These are phyloP conservation scores for Ceratina calcarata DNA, from an alignment of 1,140 invertebrate species.

Conservation along the genomic window DNA sequence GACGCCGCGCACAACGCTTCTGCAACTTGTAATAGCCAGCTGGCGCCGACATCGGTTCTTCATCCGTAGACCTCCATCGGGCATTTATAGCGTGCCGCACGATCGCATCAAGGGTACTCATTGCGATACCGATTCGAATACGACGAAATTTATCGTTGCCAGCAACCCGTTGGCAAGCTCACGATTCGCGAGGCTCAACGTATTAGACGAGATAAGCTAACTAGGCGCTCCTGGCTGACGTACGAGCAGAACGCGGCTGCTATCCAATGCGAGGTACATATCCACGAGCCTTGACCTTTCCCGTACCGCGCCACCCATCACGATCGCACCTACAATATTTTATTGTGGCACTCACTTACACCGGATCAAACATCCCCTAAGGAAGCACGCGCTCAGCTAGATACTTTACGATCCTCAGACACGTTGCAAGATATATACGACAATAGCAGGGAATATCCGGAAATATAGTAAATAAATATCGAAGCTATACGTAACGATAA, in stretches of 20 bases:
- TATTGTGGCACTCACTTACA: slow-evolving; percentile 10
- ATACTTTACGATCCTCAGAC: neutral
- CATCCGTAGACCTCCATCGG: slow-evolving; percentile 34
- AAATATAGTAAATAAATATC: neutral
- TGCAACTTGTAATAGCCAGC: slow-evolving; percentile 65
- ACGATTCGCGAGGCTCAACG: neutral
- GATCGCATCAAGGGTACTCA: slow-evolving; percentile 17
- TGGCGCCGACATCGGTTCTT: slow-evolving; percentile 68
- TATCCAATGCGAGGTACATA: neutral
- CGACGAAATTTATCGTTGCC: slow-evolving; percentile 52
- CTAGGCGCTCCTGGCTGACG: slow-evolving; percentile 46
- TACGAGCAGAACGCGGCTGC: slow-evolving; percentile 12
- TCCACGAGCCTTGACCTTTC: slow-evolving; percentile 27
- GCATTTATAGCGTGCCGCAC: slow-evolving; percentile 50
- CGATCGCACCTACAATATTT: slow-evolving; percentile 25
- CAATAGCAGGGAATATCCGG: neutral
- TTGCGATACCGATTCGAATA: slow-evolving; percentile 35
- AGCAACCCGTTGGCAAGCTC: slow-evolving; percentile 12
- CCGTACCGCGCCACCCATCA: slow-evolving; percentile 33
- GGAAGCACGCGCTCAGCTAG: neutral
- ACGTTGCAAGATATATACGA: neutral
- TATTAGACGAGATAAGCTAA: slow-evolving; percentile 47
- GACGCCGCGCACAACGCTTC: slow-evolving; percentile 35
- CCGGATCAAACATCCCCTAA: neutral
- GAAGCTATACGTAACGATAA: neutral